Evolutionary conservation across 2,113 vertebrate species (phyloP).

Genomic region (Cairina moschata): DNA sequence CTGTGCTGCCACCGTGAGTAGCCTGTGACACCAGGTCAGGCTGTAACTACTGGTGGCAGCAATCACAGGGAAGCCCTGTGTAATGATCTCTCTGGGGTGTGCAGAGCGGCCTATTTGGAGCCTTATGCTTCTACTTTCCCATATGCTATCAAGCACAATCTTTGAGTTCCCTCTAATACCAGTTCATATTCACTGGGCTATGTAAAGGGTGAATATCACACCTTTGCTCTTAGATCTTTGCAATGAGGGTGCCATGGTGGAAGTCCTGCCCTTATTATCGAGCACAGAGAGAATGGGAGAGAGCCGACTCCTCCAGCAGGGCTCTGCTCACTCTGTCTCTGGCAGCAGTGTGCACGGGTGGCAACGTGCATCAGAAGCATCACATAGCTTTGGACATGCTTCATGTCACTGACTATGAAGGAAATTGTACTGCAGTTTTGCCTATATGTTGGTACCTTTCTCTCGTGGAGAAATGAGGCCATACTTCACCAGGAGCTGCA

Average conservation of each 20-base stretch:
- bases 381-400: background rate
- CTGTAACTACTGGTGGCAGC: background rate
- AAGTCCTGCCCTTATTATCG: background rate
- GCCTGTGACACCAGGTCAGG: background rate
- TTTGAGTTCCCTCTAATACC: slow-evolving; percentile 3
- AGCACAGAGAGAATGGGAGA: accelerated
- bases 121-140: slow-evolving; percentile 1
- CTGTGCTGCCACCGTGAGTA: background rate
- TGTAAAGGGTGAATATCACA: slow-evolving; percentile 21
- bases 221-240: background rate
- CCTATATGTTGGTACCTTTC: background rate
- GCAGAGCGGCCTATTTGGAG: background rate
- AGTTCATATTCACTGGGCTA: background rate
- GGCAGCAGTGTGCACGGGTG: background rate
- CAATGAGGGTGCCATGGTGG: background rate
- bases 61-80: background rate
- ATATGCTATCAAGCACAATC: background rate
- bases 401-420: background rate
- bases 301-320: background rate
- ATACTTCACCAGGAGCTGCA: background rate
- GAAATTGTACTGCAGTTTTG: background rate
- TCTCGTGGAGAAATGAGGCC: background rate
- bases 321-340: background rate
- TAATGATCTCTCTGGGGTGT: background rate
- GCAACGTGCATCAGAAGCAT: background rate